Evolutionary conservation across 2,113 vertebrate species (phyloP).

Genomic region (Sciurus niger): DNA sequence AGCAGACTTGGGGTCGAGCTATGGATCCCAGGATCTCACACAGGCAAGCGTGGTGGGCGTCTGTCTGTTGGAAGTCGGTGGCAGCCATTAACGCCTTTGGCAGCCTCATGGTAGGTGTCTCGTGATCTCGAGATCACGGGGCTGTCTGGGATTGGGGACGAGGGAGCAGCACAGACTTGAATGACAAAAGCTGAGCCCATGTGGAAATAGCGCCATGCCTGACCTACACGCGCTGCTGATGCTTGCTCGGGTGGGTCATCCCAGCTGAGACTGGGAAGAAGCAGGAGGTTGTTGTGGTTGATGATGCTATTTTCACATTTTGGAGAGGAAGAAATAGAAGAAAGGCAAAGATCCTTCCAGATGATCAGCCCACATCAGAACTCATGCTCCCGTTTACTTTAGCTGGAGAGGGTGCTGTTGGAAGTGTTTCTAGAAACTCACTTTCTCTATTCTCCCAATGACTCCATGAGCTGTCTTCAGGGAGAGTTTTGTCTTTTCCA

Average conservation of each 20-base stretch:
- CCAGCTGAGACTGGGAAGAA: background rate
- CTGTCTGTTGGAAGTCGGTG: background rate
- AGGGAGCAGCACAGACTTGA: background rate
- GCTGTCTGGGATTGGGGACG: background rate
- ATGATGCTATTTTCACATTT: too few relatives aligned
- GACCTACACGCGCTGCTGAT: background rate
- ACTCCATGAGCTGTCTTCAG: background rate
- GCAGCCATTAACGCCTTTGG: rapidly evolving
- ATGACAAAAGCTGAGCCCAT: background rate
- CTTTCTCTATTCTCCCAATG: background rate
- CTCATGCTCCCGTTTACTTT: background rate
- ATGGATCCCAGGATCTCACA: background rate
- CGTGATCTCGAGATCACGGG: background rate
- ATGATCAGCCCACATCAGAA: background rate
- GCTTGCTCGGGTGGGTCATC: background rate
- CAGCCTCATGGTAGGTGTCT: background rate
- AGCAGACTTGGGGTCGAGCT: rapidly evolving
- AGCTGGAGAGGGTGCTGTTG: background rate
- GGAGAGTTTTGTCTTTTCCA: background rate
- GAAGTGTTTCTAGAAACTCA: background rate
- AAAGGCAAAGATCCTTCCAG: background rate
- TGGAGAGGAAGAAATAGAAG: background rate
- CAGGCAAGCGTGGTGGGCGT: rapidly evolving
- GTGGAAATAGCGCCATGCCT: background rate
- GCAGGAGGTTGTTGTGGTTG: too few relatives aligned